These are phyloP conservation scores for Labeo rohita DNA, from an alignment of 2,113 vertebrate species.

Conservation along the genomic window DNA sequence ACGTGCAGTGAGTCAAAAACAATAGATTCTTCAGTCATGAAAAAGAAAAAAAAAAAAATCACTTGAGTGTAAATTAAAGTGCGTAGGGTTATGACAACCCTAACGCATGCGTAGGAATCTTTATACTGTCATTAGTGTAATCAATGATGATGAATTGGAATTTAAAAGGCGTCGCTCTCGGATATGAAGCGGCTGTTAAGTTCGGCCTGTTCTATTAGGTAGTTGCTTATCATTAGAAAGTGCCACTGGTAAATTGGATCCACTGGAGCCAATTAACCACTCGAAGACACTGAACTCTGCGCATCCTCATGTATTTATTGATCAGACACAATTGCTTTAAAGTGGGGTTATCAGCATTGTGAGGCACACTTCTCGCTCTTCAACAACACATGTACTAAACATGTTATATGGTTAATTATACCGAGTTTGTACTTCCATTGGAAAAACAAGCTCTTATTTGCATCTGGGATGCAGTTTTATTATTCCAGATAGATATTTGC, in stretches of 20 bases:
- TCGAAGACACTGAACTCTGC: constrained; percentile 16
- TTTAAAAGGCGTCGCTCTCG: not conserved
- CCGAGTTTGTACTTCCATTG: not conserved
- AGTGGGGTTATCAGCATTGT: constrained; percentile 33
- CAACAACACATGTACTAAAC: not conserved
- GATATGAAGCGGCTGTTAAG: not conserved
- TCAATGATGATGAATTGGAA: constrained; percentile 21
- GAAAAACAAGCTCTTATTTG: not conserved
- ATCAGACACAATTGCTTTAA: constrained; percentile 42
- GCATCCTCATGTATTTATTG: constrained; percentile 45
- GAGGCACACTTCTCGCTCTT: not conserved
- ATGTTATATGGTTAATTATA: constrained; percentile 11
- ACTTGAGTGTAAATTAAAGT: not conserved
- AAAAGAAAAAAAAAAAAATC: not conserved
- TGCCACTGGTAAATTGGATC: constrained; percentile 51
- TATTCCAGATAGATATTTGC: constrained; percentile 17
- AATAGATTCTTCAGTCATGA: not conserved
- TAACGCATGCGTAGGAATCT: not conserved
- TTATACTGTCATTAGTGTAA: constrained; percentile 29
- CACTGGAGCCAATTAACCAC: constrained; percentile 57
- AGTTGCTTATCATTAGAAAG: constrained; percentile 41
- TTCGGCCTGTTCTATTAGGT: not conserved
- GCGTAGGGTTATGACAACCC: not conserved
- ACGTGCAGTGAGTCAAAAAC: not conserved
- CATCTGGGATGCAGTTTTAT: not conserved